phyloP scores from a whole-genome alignment of 1,140 invertebrate genomes.

The Drosophila ficusphila region DNA sequence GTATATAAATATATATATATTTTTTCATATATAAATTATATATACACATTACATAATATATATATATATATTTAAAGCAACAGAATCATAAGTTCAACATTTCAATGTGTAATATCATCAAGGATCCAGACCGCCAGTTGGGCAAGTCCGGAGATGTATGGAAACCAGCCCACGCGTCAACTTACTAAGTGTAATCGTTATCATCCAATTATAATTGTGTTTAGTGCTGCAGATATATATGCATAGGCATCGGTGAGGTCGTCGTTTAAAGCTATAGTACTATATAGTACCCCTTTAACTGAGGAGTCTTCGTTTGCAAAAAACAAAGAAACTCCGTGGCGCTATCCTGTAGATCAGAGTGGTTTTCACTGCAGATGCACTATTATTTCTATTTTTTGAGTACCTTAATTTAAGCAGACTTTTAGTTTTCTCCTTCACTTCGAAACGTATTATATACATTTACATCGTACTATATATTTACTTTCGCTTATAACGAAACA shows the following conservation, averaged over 20 bases:
- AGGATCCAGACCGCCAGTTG: conserved; percentile 13
- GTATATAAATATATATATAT: conserved; percentile 67
- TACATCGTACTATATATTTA: conserved; percentile 68
- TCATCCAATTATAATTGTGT: conserved; percentile 51
- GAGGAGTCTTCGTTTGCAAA: conserved; percentile 8
- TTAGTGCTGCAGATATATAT: conserved; percentile 31
- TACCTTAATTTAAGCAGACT: conserved; percentile 50
- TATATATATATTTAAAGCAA: conserved; percentile 45
- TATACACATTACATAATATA: conserved; percentile 54
- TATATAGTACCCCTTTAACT: conserved; percentile 12
- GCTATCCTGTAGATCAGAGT: conserved; percentile 34
- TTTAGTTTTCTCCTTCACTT: conserved; percentile 67
- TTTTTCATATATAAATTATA: conserved; percentile 60
- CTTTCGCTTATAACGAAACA: conserved; percentile 65
- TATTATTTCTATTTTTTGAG: conserved; percentile 52
- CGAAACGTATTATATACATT: conserved; percentile 70
- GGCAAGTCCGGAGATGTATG: conserved; percentile 25
- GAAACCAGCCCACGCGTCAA: conserved; percentile 54
- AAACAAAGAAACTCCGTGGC: conserved; percentile 42
- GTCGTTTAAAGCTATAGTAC: conserved; percentile 15
- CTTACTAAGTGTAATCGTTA: conserved; percentile 49
- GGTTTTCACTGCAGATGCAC: conserved; percentile 40
- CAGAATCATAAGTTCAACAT: conserved; percentile 51
- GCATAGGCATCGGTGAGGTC: conserved; percentile 16
- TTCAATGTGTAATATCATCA: conserved; percentile 54